These are phyloP conservation scores for Drosophila varians DNA, from an alignment of 1,140 invertebrate species.

Conservation along the genomic window DNA sequence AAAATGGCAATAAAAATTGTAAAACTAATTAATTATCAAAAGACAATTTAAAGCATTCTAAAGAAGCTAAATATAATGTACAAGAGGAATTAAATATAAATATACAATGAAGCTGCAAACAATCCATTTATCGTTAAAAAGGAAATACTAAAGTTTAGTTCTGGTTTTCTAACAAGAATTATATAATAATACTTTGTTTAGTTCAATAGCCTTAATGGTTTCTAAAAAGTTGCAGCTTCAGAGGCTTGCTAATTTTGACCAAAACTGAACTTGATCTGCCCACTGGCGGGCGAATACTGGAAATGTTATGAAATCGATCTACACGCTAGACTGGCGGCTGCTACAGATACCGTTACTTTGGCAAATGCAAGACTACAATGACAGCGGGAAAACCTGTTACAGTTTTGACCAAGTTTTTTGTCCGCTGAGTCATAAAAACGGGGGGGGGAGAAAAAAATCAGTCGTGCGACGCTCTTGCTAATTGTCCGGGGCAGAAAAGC, in stretches of 20 bases:
- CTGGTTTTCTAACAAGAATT: too few species aligned
- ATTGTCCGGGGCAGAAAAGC: conserved; percentile 43
- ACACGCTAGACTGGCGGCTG: conserved; percentile 5
- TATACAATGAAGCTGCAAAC: too few species aligned
- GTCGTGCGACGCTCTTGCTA: conserved; percentile 68
- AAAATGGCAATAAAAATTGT: not conserved
- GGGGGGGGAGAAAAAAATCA: conserved; percentile 16
- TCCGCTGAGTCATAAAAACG: conserved; percentile 25
- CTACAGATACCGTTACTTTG: conserved; percentile 48
- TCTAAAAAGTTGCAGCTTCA: not conserved
- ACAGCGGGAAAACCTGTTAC: conserved; percentile 39
- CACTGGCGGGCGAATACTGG: conserved; percentile 10
- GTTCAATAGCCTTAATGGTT: not conserved
- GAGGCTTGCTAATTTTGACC: not conserved
- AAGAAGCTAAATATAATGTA: too few species aligned
- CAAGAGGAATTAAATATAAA: too few species aligned
- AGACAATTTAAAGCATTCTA: too few species aligned
- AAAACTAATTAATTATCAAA: not conserved
- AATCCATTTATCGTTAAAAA: too few species aligned
- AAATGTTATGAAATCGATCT: conserved; percentile 27
- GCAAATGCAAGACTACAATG: conserved; percentile 34
- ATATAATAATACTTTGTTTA: too few species aligned
- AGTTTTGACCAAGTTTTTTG: conserved; percentile 44
- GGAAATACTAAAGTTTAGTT: too few species aligned
- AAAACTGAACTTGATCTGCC: conserved; percentile 21